Percentiles rank a stretch among this genome's conserved stretches.
phyloP scores from a whole-genome alignment of 2,888 invertebrate species.

The Mongoloraphidia duomilia region DNA sequence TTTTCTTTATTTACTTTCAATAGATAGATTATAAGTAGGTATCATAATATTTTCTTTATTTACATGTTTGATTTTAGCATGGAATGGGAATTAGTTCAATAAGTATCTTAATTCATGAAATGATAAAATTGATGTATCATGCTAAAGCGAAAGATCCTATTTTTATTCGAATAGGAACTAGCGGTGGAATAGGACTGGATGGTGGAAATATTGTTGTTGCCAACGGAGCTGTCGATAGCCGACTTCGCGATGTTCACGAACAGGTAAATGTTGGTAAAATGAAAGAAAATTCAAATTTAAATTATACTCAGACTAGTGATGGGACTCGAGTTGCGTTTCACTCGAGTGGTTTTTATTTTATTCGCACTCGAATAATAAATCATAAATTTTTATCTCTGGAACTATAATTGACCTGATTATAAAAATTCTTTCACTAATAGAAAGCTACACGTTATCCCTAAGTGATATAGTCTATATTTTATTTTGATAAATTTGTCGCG shows the following conservation, averaged over 20 bases:
- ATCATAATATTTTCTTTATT: background rate
- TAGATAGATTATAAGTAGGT: background rate
- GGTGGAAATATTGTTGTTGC: conserved; percentile 53
- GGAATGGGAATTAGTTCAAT: conserved; percentile 64
- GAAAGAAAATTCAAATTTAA: background rate
- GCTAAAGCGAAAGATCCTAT: conserved; percentile 47
- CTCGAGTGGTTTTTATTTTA: no score
- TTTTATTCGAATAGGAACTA: conserved; percentile 53
- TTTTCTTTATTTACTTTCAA: background rate
- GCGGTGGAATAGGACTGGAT: conserved; percentile 46
- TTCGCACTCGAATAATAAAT: no score
- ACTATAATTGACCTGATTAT: no score
- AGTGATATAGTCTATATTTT: no score
- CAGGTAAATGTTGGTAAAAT: conserved; percentile 30
- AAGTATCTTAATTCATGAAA: conserved; percentile 52
- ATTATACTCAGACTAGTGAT: no score
- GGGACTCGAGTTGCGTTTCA: no score
- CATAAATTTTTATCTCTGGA: no score
- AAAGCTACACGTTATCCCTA: no score
- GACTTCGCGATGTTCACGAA: conserved; percentile 39
- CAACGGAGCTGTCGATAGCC: conserved; percentile 43
- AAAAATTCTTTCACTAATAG: no score
- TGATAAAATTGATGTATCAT: conserved; percentile 53
- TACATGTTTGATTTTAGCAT: conserved; percentile 37
- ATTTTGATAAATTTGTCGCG: no score